These are phyloP conservation scores for Platanista minor DNA, from an alignment of 2,113 vertebrate species.

Conservation along the genomic window DNA sequence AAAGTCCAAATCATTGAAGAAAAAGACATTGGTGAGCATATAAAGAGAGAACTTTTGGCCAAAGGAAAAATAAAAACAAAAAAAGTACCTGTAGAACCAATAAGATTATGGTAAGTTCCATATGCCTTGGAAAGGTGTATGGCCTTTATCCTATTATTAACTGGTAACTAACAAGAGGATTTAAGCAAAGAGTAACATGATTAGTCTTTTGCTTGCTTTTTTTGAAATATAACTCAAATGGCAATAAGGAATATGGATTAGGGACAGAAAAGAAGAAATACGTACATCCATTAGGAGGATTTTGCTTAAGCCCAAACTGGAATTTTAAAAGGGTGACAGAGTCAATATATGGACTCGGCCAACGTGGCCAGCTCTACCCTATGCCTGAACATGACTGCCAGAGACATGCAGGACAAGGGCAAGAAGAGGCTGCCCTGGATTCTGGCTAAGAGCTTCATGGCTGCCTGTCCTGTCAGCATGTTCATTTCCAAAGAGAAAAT, in stretches of 20 bases:
- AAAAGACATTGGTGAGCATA: neutral
- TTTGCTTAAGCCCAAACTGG: neutral
- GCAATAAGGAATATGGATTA: neutral
- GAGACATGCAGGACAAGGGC: slow-evolving; percentile 88
- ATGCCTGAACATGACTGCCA: slow-evolving; percentile 93
- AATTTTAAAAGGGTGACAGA: neutral
- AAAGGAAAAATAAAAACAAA: neutral
- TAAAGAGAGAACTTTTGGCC: neutral
- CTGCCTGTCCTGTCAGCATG: slow-evolving; percentile 90
- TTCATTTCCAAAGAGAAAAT: slow-evolving; percentile 91
- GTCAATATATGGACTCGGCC: neutral
- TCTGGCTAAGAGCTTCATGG: slow-evolving; percentile 88
- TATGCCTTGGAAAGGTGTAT: neutral
- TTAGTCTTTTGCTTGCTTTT: neutral
- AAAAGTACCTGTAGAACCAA: neutral
- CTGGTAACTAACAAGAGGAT: neutral
- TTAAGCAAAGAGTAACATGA: neutral
- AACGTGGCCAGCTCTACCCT: slow-evolving; percentile 87
- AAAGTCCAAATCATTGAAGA: neutral
- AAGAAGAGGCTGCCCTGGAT: slow-evolving; percentile 94
- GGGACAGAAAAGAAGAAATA: neutral
- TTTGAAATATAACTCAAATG: neutral
- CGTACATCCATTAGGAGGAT: neutral
- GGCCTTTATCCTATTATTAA: neutral
- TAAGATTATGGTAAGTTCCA: neutral